Evolutionary conservation across 2,113 vertebrate species (phyloP).

Genomic region (Rattus rattus): DNA sequence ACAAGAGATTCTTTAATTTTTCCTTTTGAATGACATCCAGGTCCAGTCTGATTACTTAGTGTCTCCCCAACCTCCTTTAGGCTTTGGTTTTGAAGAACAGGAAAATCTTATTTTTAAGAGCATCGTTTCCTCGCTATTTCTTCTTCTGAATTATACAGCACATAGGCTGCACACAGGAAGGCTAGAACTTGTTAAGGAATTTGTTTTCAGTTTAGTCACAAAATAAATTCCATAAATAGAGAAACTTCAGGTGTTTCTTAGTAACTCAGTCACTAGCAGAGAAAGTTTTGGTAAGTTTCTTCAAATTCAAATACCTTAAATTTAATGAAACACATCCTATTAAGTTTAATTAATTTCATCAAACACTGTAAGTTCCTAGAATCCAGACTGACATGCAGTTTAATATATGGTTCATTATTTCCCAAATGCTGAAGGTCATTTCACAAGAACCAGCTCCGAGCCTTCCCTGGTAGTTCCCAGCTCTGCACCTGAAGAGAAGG

Average conservation of each 20-base stretch:
- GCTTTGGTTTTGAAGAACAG: slow-evolving; percentile 1
- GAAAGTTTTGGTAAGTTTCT: background rate
- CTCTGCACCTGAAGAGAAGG: background rate
- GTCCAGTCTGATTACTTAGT: background rate
- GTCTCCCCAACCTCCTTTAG: background rate
- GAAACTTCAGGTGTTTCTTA: slow-evolving; percentile 35
- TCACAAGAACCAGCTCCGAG: background rate
- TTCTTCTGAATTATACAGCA: background rate
- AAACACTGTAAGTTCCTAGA: background rate
- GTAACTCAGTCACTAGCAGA: slow-evolving; percentile 14
- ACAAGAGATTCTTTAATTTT: background rate
- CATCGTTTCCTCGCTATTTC: background rate
- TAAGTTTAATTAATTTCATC: background rate
- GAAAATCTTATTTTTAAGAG: slow-evolving; percentile 30
- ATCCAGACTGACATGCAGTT: slow-evolving; percentile 21
- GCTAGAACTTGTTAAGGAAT: slow-evolving; percentile 21
- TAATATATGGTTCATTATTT: background rate
- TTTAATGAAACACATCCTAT: background rate
- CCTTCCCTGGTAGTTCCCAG: background rate
- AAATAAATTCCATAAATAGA: slow-evolving; percentile 41
- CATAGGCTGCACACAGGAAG: slow-evolving; percentile 9
- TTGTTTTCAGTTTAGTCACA: slow-evolving; percentile 23
- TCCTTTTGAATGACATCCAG: background rate
- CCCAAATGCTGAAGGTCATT: background rate
- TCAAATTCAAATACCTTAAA: background rate